Conservation (phyloP, 2,797 vertebrate genomes). For the Premnoplex brunnescens region DNA sequence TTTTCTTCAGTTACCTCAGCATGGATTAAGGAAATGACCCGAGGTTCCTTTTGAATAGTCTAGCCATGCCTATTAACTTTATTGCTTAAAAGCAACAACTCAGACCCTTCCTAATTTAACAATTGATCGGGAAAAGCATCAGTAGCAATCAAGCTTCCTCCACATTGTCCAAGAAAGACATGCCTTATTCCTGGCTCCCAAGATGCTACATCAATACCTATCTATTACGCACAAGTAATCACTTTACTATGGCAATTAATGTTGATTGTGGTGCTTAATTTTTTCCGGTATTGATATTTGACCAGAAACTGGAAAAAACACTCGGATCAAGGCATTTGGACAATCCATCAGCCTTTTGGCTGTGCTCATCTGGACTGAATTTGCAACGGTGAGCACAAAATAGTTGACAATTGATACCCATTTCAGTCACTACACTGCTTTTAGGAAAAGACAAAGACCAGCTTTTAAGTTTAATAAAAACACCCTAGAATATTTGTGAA, state of each 20-base stretch:
- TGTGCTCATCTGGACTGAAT: constrained; percentile 45
- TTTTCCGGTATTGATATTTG: constrained; percentile 45
- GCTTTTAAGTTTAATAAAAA: background rate
- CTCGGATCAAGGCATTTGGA: constrained; percentile 37
- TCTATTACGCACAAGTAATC: background rate
- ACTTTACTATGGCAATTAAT: constrained; percentile 24
- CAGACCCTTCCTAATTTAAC: background rate
- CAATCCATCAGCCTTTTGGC: constrained; percentile 33
- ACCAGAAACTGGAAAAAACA: constrained; percentile 20
- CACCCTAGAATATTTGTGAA: background rate
- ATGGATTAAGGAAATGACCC: background rate
- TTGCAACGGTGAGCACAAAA: constrained; percentile 5
- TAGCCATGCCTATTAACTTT: background rate
- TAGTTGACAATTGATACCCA: background rate
- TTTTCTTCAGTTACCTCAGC: constrained; percentile 16
- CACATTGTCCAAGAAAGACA: background rate
- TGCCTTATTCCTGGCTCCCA: background rate
- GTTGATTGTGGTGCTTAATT: constrained; percentile 22
- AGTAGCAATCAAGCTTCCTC: background rate
- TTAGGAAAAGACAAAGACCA: background rate
- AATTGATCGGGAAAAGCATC: constrained; percentile 1
- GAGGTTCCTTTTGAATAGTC: background rate
- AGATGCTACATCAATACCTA: background rate
- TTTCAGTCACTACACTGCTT: background rate
- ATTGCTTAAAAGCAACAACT: constrained; percentile 20